Evolutionary conservation across 2,113 vertebrate genomes (phyloP).

Genomic region (Hemicordylus capensis): DNA sequence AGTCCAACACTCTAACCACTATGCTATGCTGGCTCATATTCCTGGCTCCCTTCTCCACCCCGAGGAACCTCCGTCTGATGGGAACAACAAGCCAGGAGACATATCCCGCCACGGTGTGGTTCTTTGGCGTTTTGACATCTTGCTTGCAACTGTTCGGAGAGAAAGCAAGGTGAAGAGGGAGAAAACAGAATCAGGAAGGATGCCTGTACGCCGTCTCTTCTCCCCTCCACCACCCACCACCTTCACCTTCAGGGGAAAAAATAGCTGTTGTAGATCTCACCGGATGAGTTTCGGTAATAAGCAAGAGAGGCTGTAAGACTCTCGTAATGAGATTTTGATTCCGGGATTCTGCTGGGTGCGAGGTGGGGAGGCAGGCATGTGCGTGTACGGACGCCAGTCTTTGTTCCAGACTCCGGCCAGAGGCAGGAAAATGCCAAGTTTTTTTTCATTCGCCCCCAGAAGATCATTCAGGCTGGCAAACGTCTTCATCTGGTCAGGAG

Average conservation of each 20-base stretch:
- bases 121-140: not conserved
- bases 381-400: not conserved
- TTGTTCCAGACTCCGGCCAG: not conserved
- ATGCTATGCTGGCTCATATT: too few relatives aligned
- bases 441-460: too few relatives aligned
- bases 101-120: not conserved
- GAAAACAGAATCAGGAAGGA: not conserved
- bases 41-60: too few relatives aligned
- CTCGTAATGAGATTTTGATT: slow-evolving; percentile 25
- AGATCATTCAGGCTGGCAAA: too few relatives aligned
- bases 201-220: too few relatives aligned
- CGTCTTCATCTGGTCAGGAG: too few relatives aligned
- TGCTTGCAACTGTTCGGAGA: not conserved
- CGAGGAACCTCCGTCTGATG: not conserved
- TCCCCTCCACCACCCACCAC: too few relatives aligned
- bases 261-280: not conserved
- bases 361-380: not conserved
- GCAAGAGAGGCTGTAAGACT: not conserved
- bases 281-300: not conserved
- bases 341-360: not conserved
- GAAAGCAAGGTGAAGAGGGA: not conserved
- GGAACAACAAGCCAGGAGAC: not conserved
- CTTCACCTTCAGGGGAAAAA: not conserved
- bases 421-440: not conserved
- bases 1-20: too few relatives aligned